These are phyloP conservation scores for Agrotis ipsilon DNA, from an alignment of 2,888 invertebrate species.

Conservation along the genomic window DNA sequence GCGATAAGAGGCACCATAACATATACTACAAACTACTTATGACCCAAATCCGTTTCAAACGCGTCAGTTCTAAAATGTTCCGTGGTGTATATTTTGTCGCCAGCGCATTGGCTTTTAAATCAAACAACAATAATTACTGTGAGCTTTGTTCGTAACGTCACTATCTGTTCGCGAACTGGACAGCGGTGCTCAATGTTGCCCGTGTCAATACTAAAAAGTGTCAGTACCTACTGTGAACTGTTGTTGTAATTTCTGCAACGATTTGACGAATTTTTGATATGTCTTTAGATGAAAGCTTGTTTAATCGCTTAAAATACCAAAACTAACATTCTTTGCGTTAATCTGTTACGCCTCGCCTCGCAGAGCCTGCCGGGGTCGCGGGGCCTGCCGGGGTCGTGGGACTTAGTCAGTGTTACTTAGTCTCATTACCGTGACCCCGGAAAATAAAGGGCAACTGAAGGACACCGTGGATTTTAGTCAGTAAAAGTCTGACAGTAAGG, in stretches of 20 bases:
- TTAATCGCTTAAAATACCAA: too few species aligned
- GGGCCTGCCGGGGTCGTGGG: too few species aligned
- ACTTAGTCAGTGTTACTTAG: too few species aligned
- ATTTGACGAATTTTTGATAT: too few species aligned
- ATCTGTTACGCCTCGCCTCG: too few species aligned
- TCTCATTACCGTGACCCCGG: too few species aligned
- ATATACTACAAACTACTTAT: neutral
- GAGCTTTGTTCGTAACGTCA: conserved; percentile 75
- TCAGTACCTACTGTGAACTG: conserved; percentile 6
- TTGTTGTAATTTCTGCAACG: neutral
- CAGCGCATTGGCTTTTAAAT: conserved; percentile 70
- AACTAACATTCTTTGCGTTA: too few species aligned
- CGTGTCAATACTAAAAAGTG: conserved; percentile 1
- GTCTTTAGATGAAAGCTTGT: too few species aligned
- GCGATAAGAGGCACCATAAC: neutral
- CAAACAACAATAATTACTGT: conserved; percentile 79
- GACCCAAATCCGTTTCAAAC: neutral
- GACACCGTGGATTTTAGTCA: too few species aligned
- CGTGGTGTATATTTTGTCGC: conserved; percentile 15
- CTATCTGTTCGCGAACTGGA: conserved; percentile 58
- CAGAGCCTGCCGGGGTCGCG: too few species aligned
- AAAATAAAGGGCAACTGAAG: too few species aligned
- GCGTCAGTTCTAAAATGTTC: conserved; percentile 28
- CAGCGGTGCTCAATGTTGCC: conserved; percentile 62
- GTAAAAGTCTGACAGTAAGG: too few species aligned